These are phyloP conservation scores for Triops cancriformis DNA, from an alignment of 1,140 invertebrate genomes.

Conservation along the genomic window DNA sequence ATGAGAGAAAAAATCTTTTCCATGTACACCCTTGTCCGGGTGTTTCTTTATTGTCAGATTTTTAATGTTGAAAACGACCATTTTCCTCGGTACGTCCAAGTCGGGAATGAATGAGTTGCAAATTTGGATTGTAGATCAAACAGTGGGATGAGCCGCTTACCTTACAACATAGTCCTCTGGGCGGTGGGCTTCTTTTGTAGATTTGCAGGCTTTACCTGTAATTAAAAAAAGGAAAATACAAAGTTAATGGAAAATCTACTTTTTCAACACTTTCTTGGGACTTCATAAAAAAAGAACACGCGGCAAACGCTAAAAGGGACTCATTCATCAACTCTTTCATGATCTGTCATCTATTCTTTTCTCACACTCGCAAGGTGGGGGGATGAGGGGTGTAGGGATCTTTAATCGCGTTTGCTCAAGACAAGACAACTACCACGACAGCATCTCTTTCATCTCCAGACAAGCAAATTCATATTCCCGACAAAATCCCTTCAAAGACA, in stretches of 20 bases:
- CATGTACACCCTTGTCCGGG: no score
- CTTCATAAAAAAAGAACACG: background rate
- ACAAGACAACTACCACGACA: background rate
- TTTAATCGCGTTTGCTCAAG: conserved; percentile 9
- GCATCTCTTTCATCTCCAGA: background rate
- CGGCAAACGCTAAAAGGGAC: background rate
- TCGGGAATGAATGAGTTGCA: no score
- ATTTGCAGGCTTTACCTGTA: background rate
- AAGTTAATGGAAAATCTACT: background rate
- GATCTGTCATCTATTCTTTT: conserved; percentile 1
- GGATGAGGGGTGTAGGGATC: background rate
- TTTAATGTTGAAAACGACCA: no score
- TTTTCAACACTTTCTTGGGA: background rate
- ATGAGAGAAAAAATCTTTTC: background rate
- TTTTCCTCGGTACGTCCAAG: no score
- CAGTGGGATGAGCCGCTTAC: background rate
- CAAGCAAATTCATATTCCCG: background rate
- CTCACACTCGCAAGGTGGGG: background rate
- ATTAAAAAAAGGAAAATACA: background rate
- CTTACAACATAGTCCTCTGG: background rate
- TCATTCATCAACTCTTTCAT: conserved; percentile 1
- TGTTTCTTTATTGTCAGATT: no score
- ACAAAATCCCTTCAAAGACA: background rate
- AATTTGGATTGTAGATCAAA: no score
- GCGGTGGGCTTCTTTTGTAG: background rate